These are phyloP conservation scores for Diabrotica virgifera DNA, from an alignment of 1,140 invertebrate genomes.

Conservation along the genomic window DNA sequence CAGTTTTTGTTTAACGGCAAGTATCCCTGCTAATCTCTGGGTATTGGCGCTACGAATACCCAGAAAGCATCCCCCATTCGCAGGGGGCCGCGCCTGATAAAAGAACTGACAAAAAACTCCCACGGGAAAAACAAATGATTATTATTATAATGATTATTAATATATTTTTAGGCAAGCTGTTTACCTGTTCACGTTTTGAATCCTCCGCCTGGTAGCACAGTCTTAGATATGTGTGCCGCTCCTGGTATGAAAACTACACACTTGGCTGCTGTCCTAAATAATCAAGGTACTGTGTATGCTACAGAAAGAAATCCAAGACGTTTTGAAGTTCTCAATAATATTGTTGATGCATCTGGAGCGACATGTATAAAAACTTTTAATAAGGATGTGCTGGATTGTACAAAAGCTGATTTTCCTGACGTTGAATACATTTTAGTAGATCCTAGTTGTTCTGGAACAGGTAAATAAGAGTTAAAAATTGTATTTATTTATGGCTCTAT, in stretches of 20 bases:
- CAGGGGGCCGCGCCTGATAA: too few species aligned
- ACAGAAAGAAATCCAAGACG: conserved; percentile 72
- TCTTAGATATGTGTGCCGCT: conserved; percentile 92
- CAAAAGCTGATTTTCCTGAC: conserved; percentile 59
- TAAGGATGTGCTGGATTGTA: conserved; percentile 69
- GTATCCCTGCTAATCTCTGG: too few species aligned
- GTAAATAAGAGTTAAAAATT: conserved; percentile 54
- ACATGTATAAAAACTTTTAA: conserved; percentile 64
- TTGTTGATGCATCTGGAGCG: conserved; percentile 61
- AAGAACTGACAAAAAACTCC: too few species aligned
- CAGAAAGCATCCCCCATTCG: too few species aligned
- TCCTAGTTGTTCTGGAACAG: conserved; percentile 93
- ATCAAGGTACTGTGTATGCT: conserved; percentile 77
- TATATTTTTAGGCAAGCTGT: conserved; percentile 76
- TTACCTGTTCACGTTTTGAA: conserved; percentile 73
- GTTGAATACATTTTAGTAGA: conserved; percentile 92
- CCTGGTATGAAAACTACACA: conserved; percentile 96
- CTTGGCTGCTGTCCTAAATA: conserved; percentile 77
- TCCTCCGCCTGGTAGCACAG: conserved; percentile 63
- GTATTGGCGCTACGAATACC: too few species aligned
- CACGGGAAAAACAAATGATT: too few species aligned
- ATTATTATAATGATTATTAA: too few species aligned
- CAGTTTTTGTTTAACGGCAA: too few species aligned
- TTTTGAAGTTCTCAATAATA: conserved; percentile 62
- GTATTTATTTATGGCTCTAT: too few species aligned